Evolutionary conservation across 2,113 vertebrate genomes (phyloP).

Genomic region (Caretta caretta): DNA sequence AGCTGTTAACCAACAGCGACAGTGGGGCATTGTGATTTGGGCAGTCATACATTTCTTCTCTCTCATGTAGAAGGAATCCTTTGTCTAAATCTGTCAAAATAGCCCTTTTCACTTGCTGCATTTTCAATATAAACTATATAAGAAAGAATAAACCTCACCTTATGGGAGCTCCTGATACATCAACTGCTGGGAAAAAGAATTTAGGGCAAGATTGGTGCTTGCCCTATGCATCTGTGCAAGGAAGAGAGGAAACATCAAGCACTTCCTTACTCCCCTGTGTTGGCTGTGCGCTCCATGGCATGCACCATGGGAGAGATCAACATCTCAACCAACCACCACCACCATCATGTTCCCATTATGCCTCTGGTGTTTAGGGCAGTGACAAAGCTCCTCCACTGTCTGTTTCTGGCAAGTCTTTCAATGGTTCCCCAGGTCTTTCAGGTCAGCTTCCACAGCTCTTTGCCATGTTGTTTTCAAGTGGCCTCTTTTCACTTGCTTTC

Average conservation of each 20-base stretch:
- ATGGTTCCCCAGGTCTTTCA: no score
- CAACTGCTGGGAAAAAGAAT: neutral
- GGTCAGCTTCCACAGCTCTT: no score
- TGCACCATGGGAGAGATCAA: neutral
- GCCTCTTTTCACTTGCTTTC: no score
- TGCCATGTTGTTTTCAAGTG: no score
- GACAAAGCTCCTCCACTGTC: no score
- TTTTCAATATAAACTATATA: neutral
- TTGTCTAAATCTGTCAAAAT: neutral
- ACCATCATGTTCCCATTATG: no score
- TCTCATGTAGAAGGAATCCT: neutral
- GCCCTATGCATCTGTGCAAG: neutral
- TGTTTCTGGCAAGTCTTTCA: no score
- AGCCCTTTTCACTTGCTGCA: neutral
- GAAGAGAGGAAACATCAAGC: neutral
- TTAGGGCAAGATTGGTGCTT: rapidly evolving
- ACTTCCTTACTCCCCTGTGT: neutral
- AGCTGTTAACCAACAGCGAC: no score
- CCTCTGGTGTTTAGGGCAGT: no score
- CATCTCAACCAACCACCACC: no score
- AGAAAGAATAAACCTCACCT: neutral
- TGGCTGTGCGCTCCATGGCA: neutral
- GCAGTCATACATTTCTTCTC: neutral
- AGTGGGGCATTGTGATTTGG: neutral
- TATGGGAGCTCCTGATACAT: neutral